Base-by-base conservation (phyloP, 2,888 invertebrate genomes). In the Elegia similella region DNA sequence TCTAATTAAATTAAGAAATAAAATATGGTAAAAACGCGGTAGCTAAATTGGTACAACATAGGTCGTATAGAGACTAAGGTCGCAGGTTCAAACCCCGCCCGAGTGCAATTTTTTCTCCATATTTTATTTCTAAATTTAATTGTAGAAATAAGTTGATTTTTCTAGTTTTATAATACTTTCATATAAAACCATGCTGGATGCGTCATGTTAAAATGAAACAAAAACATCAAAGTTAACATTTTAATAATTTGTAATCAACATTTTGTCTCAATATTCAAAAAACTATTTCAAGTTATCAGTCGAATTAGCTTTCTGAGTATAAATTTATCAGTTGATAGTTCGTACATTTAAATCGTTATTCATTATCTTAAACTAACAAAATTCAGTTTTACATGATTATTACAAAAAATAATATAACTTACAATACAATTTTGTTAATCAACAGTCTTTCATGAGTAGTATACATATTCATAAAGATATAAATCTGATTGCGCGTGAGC, bases 401-500 rank as follows among this genome's bases (percentile, higher is more conserved):
- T 12, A 38, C 38, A 10, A 12, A 12, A 12, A 38, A 12, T 38
- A 10, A 38, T 12, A 10, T 38, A 38, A 12, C n/a, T 10, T n/a
- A 23, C 23, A 38, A 38, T 3, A 38, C 12, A 12, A 1, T n/a
- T 6, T n/a, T 44, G 16, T 5, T 17, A 23, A 2, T 34, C 8
- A 34, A n/a, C 34, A 34, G 50, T 34, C 50, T 50, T 50, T 30
- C 8, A 7, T 50, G 58, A 62, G 48, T 61, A 56, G 12, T 42
- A 7, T 0, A 56, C 68, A 67, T 75, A 84, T 73, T 89, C 88
- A 56, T 93, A 93, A 60, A 94, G 72, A 70, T 93, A 93, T 61
- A 96, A 92, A 77, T 95, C 95, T 57, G 95, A 95, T 72, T 95
- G 93, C 0, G 96, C 95, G 73, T 95, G 95, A 0, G 96, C 96